phyloP scores from a whole-genome alignment of 2,113 vertebrate species.

The Abramis brama region DNA sequence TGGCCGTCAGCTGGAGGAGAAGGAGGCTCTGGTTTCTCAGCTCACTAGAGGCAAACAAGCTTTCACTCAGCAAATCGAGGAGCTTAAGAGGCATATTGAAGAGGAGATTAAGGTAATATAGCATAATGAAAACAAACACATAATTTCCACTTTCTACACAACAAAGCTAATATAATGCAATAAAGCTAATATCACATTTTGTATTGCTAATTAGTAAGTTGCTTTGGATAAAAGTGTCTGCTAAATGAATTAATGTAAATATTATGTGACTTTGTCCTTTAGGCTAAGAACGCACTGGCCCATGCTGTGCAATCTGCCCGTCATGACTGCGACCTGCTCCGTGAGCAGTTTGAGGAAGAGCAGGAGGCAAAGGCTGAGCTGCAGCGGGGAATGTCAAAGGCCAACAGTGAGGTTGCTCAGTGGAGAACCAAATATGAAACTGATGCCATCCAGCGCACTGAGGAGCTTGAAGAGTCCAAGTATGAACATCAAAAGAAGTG shows the following conservation, averaged over 20 bases:
- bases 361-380: conserved; percentile 74
- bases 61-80: no score
- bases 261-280: background rate
- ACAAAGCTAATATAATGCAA: no score
- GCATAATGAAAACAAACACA: no score
- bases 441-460: conserved; percentile 73
- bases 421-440: conserved; percentile 79
- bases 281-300: conserved; percentile 27
- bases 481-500: background rate
- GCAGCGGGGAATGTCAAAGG: conserved; percentile 75
- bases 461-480: conserved; percentile 77
- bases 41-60: conserved; percentile 40
- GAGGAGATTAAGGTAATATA: no score
- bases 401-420: conserved; percentile 75
- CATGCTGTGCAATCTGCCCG: conserved; percentile 55
- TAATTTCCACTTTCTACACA: background rate
- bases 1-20: conserved; percentile 76
- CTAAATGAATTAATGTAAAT: no score
- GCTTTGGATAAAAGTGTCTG: no score
- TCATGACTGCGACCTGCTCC: conserved; percentile 75
- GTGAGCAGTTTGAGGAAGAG: conserved; percentile 77
- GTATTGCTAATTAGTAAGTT: no score
- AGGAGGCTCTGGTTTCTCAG: conserved; percentile 73
- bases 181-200: no score
- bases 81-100: no score